A percentile compares a stretch with the other conserved stretches of the same genome.
phyloP scores from a whole-genome alignment of 2,113 vertebrate species.

The Cariama cristata region DNA sequence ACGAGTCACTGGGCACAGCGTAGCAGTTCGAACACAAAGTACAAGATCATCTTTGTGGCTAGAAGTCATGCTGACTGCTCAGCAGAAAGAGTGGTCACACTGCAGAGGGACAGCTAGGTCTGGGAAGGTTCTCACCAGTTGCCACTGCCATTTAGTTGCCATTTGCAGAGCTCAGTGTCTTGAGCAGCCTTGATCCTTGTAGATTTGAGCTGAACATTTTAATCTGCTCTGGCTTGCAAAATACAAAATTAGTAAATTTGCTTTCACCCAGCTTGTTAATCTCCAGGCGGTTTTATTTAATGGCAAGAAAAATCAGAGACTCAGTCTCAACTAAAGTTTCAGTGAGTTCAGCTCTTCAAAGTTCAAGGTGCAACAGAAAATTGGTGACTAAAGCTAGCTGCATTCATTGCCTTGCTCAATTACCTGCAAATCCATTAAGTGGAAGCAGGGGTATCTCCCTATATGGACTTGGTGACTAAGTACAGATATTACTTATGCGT shows the following conservation, averaged over 20 bases:
- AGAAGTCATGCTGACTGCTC: not conserved
- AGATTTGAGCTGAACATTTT: not conserved
- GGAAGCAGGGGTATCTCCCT: not conserved
- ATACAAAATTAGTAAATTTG: not conserved
- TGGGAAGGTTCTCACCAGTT: not conserved
- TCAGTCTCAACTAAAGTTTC: not conserved
- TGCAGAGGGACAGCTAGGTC: not conserved
- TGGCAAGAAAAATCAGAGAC: not conserved
- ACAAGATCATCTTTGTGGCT: not conserved
- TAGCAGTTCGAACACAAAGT: not conserved
- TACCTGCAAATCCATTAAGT: not conserved
- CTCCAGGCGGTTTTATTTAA: not conserved
- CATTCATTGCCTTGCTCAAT: not conserved
- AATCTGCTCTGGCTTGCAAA: not conserved
- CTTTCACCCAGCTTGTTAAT: not conserved
- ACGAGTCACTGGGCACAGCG: not conserved
- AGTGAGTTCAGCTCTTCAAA: not conserved
- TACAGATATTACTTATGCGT: not conserved
- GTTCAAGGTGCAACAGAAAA: not conserved
- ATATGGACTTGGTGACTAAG: not conserved
- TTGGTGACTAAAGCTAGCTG: not conserved
- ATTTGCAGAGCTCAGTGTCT: not conserved
- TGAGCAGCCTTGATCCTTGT: not conserved
- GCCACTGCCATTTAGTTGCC: not conserved
- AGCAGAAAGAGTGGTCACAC: accelerated